Evolutionary conservation across 2,113 vertebrate species (phyloP).

Genomic region (Ancistrus triradiatus): DNA sequence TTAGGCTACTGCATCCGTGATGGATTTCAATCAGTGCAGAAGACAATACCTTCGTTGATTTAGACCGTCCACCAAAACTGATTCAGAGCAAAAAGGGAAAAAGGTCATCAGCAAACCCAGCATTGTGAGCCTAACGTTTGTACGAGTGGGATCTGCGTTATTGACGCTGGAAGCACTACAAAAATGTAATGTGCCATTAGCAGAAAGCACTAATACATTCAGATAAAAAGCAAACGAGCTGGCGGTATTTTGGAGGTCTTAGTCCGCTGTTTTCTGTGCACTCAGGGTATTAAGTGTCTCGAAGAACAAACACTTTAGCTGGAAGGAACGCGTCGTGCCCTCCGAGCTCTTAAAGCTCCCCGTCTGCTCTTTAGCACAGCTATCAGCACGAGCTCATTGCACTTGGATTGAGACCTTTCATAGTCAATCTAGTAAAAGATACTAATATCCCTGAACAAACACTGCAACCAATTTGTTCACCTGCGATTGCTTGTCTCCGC

Average conservation of each 20-base stretch:
- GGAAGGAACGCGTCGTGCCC: constrained; percentile 22
- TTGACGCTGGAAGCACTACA: constrained; percentile 24
- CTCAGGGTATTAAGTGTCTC: constrained; percentile 34
- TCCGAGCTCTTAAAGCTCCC: constrained; percentile 11
- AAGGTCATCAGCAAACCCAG: constrained; percentile 41
- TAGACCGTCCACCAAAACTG: constrained; percentile 13
- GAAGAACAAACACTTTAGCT: constrained; percentile 39
- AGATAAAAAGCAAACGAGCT: constrained; percentile 16
- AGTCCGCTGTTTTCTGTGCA: constrained; percentile 31
- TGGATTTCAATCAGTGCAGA: constrained; percentile 32
- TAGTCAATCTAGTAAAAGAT: constrained; percentile 12
- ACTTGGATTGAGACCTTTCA: constrained; percentile 10
- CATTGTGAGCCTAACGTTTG: constrained; percentile 28
- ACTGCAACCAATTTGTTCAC: constrained; percentile 5
- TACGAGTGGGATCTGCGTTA: constrained; percentile 24
- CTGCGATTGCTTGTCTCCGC: neutral
- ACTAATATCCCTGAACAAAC: constrained; percentile 31
- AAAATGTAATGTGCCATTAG: constrained; percentile 39
- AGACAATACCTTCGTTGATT: constrained; percentile 28
- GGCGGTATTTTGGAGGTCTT: constrained; percentile 22
- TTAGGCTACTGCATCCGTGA: constrained; percentile 18
- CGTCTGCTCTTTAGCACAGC: constrained; percentile 3
- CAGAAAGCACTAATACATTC: constrained; percentile 5
- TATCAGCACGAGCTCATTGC: constrained; percentile 28
- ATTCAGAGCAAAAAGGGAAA: too few species aligned